Conservation (phyloP, 2,113 vertebrate species). For the Mixornis gularis region DNA sequence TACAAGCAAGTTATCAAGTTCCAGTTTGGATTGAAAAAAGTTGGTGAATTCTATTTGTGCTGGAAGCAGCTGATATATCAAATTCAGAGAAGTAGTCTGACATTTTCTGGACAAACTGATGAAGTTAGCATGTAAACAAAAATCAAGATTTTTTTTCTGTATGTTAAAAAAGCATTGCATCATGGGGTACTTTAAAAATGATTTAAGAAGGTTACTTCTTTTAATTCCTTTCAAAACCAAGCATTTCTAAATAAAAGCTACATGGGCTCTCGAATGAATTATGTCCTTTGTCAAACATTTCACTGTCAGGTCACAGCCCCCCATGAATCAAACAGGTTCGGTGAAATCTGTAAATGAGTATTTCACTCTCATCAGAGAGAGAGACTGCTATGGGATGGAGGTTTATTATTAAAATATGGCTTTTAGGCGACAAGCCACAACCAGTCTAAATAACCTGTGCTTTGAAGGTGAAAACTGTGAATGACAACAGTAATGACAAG, state of each 20-base stretch:
- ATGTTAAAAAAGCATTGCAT: background rate
- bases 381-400: background rate
- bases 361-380: slow-evolving; percentile 5
- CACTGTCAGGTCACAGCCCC: slow-evolving; percentile 29
- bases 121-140: background rate
- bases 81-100: background rate
- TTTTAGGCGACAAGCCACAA: slow-evolving; percentile 45
- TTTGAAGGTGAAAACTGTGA: slow-evolving; percentile 40
- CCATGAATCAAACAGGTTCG: slow-evolving; percentile 43
- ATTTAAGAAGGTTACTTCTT: slow-evolving; percentile 14
- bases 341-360: slow-evolving; percentile 34
- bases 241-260: slow-evolving; percentile 53
- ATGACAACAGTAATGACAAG: slow-evolving; percentile 38
- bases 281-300: slow-evolving; percentile 56
- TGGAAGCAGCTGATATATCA: background rate
- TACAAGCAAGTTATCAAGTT: background rate
- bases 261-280: slow-evolving; percentile 11
- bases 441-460: slow-evolving; percentile 34
- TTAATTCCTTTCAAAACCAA: slow-evolving; percentile 11
- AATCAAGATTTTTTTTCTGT: background rate
- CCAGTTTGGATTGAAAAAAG: background rate
- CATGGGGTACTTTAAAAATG: background rate
- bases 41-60: background rate
- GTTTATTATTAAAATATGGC: slow-evolving; percentile 53
- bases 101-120: background rate